Conservation (phyloP, 2,113 vertebrate species). For the Tragelaphus buxtoni region DNA sequence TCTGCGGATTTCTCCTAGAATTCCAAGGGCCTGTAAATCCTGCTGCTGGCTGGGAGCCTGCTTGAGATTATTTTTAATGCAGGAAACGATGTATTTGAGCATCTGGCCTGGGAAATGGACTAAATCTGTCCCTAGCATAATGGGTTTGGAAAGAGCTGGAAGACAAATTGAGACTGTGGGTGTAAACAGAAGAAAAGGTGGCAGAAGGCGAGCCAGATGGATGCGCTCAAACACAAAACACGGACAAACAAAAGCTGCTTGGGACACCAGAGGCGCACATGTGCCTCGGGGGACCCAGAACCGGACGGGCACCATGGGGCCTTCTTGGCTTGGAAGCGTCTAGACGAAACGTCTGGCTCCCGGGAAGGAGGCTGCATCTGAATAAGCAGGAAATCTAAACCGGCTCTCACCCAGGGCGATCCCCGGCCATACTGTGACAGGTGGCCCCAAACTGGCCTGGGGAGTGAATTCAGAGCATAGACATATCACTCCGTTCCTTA, state of each 20-base stretch:
- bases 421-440: rapidly evolving
- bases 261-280: neutral
- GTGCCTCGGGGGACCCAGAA: neutral
- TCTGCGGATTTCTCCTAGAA: neutral
- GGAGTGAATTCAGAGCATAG: neutral
- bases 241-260: conserved; percentile 8
- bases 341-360: neutral
- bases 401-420: rapidly evolving
- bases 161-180: conserved; percentile 42
- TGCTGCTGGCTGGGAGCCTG: neutral
- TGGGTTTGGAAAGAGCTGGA: conserved; percentile 38
- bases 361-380: neutral
- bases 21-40: neutral
- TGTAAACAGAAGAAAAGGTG: conserved; percentile 42
- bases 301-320: neutral
- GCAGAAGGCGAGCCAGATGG: conserved; percentile 58
- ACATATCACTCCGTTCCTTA: neutral
- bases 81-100: conserved; percentile 30
- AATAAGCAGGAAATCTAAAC: neutral
- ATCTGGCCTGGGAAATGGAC: conserved; percentile 44
- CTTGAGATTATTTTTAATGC: neutral
- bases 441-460: neutral
- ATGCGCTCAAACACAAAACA: conserved; percentile 19
- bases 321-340: neutral
- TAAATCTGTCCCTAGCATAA: conserved; percentile 48